These are phyloP conservation scores for Glaucopsyche alexis DNA, from an alignment of 2,888 invertebrate species.

Conservation along the genomic window DNA sequence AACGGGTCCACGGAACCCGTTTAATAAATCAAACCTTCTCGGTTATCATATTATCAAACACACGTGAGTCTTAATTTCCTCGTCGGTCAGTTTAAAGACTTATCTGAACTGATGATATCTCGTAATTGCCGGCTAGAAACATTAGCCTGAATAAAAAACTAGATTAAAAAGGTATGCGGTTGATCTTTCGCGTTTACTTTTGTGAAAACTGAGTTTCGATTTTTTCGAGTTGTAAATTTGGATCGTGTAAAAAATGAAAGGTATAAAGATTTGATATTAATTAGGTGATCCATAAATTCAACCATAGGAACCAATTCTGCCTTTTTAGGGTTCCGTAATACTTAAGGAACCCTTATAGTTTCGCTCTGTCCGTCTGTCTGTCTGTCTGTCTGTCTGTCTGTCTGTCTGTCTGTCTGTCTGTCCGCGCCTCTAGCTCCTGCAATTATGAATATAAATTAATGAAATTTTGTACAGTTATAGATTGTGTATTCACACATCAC, in stretches of 20 bases:
- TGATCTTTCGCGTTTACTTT: not conserved
- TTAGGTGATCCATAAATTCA: not conserved
- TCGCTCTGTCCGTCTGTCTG: no score
- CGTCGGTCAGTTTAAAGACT: conserved; percentile 74
- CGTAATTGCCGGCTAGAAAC: conserved; percentile 71
- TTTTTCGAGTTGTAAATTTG: not conserved
- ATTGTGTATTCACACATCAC: no score
- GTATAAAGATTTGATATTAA: not conserved
- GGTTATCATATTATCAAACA: conserved; percentile 78
- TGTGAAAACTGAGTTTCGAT: not conserved
- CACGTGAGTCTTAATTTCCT: conserved; percentile 75
- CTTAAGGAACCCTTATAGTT: no score
- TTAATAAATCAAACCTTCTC: conserved; percentile 70
- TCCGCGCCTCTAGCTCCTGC: no score
- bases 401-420: no score
- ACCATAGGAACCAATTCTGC: not conserved
- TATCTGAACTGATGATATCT: conserved; percentile 73
- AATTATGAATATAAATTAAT: no score
- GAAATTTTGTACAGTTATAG: no score
- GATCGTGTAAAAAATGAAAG: not conserved
- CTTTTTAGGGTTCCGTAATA: no score
- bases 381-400: no score
- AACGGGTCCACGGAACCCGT: conserved; percentile 61
- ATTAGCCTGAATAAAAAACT: conserved; percentile 46
- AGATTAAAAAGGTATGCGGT: conserved; percentile 17